Base-by-base conservation (phyloP, 2,797 vertebrate species). In the Tauraco hartlaubi region DNA sequence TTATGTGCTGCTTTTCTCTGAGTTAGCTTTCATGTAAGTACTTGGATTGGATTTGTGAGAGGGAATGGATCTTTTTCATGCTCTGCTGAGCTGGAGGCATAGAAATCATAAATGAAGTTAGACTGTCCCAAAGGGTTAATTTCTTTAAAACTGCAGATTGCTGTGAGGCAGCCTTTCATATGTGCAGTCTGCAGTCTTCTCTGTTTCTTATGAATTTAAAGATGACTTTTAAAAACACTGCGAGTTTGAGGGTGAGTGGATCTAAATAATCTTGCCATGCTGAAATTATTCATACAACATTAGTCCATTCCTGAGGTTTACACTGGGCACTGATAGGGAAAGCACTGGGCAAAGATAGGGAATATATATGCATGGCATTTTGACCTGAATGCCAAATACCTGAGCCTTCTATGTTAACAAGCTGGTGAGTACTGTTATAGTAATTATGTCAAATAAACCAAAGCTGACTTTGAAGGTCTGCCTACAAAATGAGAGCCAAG, bases 271-370 rank as follows among this genome's bases (percentile, higher is more conserved):
- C 44, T 93, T 83, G 44, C 71, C 72, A 83, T 84, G 52, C 18
- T 88, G 33, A 85, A 97, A 97, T 90, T 95, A 95, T 75, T 94
- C 73, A 94, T 54, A 55, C 63, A 78, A 72, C 61, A 58, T 88
- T 78, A 87, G 88, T 64, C 59, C 61, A 68, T 88, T 91, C 59
- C 94, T 75, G 52, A 90, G 54, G 5, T 2, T 81, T 78, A 83
- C 18, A n/a, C 52, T 51, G 9, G 88, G 74, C 59, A 85, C 64
- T 88, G 69, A 41, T 21, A 77, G 39, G 43, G 69, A 64, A 56
- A 94, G 44, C 33, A 41, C 56, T 51, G 9, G 88, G 71, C 59
- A 87, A 68, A 90, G 69, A 41, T 21, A 77, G 39, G 43, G 69
- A 64, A 56, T 84, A 79, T 78, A 61, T 93, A 28, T 35, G 33